Conservation (phyloP, 2,888 invertebrate genomes). For the Lithodes maja region DNA sequence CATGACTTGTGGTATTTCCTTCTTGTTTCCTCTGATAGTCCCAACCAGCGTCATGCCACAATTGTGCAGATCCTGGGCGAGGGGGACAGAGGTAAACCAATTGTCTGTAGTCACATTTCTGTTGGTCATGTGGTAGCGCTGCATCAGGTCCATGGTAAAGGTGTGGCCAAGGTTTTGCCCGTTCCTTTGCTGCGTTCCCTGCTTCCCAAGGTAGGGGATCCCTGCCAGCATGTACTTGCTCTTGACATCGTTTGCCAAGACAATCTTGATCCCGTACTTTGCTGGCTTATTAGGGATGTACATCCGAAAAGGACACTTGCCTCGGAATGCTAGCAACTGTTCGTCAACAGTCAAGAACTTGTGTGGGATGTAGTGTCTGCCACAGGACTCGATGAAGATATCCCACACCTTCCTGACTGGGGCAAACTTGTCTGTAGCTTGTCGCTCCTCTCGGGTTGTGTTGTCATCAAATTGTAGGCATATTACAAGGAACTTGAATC, state of each 20-base stretch:
- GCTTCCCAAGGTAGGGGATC: constrained; percentile 73
- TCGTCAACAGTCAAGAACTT: constrained; percentile 33
- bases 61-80: constrained; percentile 9
- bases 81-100: constrained; percentile 47
- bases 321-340: constrained; percentile 32
- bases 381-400: constrained; percentile 22
- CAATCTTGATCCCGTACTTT: constrained; percentile 74
- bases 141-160: constrained; percentile 23
- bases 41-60: constrained; percentile 51
- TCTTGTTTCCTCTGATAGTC: constrained; percentile 37
- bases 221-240: constrained; percentile 73
- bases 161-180: constrained; percentile 12
- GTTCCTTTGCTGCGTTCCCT: not conserved
- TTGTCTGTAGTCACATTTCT: constrained; percentile 48
- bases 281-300: constrained; percentile 71
- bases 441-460: constrained; percentile 12
- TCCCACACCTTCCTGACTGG: constrained; percentile 40
- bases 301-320: constrained; percentile 29
- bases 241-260: constrained; percentile 73
- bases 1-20: constrained; percentile 31
- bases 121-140: constrained; percentile 24
- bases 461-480: constrained; percentile 46
- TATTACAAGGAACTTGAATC: constrained; percentile 12
- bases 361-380: constrained; percentile 20
- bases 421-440: constrained; percentile 33